Base-by-base conservation (phyloP, 2,797 vertebrate species). In the Chelon labrosus region DNA sequence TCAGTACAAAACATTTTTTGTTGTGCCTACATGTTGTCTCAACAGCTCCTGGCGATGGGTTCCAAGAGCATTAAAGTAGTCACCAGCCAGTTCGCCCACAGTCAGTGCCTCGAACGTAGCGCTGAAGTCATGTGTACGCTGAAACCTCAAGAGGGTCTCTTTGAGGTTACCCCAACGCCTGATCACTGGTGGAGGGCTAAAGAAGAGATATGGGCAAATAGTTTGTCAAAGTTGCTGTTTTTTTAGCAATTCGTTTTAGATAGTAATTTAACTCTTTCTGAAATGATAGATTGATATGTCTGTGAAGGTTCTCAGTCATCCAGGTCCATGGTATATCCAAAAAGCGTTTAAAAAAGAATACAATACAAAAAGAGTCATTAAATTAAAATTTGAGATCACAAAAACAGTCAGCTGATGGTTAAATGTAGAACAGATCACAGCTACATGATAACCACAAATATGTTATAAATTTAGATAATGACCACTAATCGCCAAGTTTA, bases 131-230 rank as follows among this genome's bases (percentile, higher is more conserved):
- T 93, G 94, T 17, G 96, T 96, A 64, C 95, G 95, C 79, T 95
- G 94, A 88, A 97, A 98, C 10, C 96, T 93, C 70, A 96, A 86
- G 87, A 98, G 92, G 1, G 96, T 96, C 71, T 97, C 96, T 70
- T 96, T 95, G 60, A 98, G 94, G 88, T 97, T 96, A 38, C 97
- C 96, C 90, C 95, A 97, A 35, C 97, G 94, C 44, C 96, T 93
- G 69, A 97, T 93, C 68, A 96, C 95, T 42, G 97, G 97, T 22
- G 93, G 91, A 0, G 96, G 95, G 77, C 96, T 97, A 27, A 12
- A 75, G 37, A 65, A 19, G 44, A 59, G 5, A 74, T 1, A n/a
- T 66, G 0, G 3, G 3, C 20, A 53, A 0, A 35, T 10, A 10
- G 17, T n/a, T n/a, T 9, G 44, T 47, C 44, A 16, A 19, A 47